Percentiles rank a stretch among this genome's conserved stretches.
Conservation (phyloP, 2,797 vertebrate genomes). For the Hafferia zeledoni region DNA sequence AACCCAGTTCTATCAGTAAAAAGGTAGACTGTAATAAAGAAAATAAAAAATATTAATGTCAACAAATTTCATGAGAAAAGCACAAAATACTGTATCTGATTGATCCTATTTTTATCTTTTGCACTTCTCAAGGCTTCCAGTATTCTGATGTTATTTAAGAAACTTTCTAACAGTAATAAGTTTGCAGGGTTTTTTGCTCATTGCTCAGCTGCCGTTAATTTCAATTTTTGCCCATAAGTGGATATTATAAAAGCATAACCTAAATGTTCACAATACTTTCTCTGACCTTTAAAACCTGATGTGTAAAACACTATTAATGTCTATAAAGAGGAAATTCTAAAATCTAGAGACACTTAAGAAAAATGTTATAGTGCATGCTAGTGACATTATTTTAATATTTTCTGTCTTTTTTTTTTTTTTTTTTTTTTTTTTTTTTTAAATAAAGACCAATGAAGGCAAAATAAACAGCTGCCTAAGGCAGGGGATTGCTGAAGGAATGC, state of each 20-base stretch:
- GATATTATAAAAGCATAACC: background rate
- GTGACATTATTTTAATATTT: background rate
- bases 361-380: background rate
- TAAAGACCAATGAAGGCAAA: background rate
- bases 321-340: background rate
- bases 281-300: background rate
- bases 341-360: background rate
- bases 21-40: background rate
- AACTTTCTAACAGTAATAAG: background rate
- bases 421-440: background rate
- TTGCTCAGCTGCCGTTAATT: background rate
- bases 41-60: background rate
- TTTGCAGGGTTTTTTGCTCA: fast-evolving
- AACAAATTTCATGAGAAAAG: background rate
- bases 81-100: background rate
- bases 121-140: background rate
- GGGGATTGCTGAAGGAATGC: background rate
- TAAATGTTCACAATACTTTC: background rate
- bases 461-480: background rate
- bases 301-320: background rate
- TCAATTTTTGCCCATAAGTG: background rate
- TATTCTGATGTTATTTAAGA: background rate
- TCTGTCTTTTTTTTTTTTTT: background rate
- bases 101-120: background rate
- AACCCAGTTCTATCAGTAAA: background rate